A percentile compares a stretch with the other conserved stretches of the same genome.
Evolutionary conservation across 2,797 vertebrate species (phyloP).

Genomic region (Holocentrus rufus): DNA sequence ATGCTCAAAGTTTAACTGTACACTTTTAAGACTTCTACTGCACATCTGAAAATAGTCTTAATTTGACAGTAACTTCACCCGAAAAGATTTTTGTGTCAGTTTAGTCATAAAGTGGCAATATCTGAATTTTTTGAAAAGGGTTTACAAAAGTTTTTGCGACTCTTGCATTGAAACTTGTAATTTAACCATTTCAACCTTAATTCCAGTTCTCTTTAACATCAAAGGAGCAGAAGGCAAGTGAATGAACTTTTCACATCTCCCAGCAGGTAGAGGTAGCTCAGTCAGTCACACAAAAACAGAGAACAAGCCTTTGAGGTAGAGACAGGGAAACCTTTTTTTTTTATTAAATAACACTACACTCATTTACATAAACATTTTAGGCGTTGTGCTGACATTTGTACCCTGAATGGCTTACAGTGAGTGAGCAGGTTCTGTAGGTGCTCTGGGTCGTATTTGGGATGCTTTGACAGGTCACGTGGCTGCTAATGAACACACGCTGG

Average conservation of each 20-base stretch:
- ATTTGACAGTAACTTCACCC: neutral
- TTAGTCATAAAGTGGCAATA: neutral
- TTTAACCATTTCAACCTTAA: conserved; percentile 1
- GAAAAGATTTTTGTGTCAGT: too few species aligned
- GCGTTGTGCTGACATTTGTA: conserved; percentile 3
- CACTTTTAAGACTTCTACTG: neutral
- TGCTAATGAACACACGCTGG: conserved; percentile 27
- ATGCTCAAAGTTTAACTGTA: conserved; percentile 8
- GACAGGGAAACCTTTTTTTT: conserved; percentile 32
- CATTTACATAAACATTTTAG: conserved; percentile 34
- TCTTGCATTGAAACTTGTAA: neutral
- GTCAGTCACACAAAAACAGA: conserved; percentile 32
- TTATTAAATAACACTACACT: conserved; percentile 9
- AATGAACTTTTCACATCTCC: conserved; percentile 50
- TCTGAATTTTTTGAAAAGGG: neutral
- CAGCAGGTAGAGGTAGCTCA: conserved; percentile 44
- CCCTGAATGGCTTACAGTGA: neutral
- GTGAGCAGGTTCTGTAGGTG: conserved; percentile 18
- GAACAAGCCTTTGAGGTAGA: conserved; percentile 28
- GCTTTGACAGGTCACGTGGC: conserved; percentile 6
- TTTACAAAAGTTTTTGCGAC: neutral
- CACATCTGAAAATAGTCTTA: neutral
- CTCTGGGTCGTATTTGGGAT: conserved; percentile 26
- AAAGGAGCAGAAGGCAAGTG: conserved; percentile 17
- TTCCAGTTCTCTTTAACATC: conserved; percentile 34